Base-by-base conservation (phyloP, 23 tunicate species). In the Botrylloides violaceus region DNA sequence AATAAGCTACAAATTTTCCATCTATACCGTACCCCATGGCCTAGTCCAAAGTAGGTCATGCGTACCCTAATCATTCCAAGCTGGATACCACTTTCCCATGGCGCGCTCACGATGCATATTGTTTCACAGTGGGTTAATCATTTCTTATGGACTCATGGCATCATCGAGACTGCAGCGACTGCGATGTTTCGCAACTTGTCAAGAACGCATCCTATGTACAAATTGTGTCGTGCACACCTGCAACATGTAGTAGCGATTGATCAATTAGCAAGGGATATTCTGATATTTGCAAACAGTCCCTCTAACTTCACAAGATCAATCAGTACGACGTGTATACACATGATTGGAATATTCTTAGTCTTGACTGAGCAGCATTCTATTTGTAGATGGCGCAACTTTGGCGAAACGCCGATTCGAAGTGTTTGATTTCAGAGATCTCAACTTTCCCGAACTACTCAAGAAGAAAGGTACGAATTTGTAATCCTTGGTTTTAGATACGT, bases 61-160 rank as follows among this genome's bases (percentile, higher is more conserved):
- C n/a, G n/a, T n/a, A n/a, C n/a, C n/a, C n/a, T n/a, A n/a, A n/a
- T n/a, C n/a, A n/a, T n/a, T n/a, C n/a, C n/a, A n/a, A n/a, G n/a
- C n/a, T n/a, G n/a, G n/a, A n/a, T n/a, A n/a, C n/a, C n/a, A n/a
- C n/a, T n/a, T n/a, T n/a, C n/a, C n/a, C n/a, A n/a, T n/a, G n/a
- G n/a, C n/a, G n/a, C n/a, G n/a, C n/a, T n/a, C n/a, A n/a, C n/a
- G n/a, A n/a, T n/a, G n/a, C n/a, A n/a, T n/a, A n/a, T n/a, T n/a
- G n/a, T 65, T 74, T n/a, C n/a, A 7, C 82, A 84, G 92, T 84
- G 92, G 92, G 58, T 81, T 34, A 77, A 74, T 29, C 92, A 84
- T 49, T 84, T 49, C 53, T 43, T 78, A 29, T 71, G 76, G 25
- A 72, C 79, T 28, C 94, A 85, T 58, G 94, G 84, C 0, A 32